Conservation (phyloP, 2,888 invertebrate species). For the Eristalis intricaria region DNA sequence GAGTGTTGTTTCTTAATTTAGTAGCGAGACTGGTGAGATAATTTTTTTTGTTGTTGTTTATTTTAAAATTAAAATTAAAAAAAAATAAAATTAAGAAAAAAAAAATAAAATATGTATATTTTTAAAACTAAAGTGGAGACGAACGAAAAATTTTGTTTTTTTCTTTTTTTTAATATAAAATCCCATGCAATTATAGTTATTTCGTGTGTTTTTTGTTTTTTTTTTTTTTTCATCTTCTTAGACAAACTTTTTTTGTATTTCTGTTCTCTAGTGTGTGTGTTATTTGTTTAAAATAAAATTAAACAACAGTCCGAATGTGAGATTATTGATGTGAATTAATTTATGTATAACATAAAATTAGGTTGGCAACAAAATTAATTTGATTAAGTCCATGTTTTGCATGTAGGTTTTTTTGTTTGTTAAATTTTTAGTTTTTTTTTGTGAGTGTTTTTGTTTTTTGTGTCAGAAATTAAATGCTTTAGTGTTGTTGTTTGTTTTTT, state of each 20-base stretch:
- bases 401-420: neutral
- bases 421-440: neutral
- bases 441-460: slow-evolving; percentile 13
- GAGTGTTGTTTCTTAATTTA: slow-evolving; percentile 44
- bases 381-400: slow-evolving; percentile 38
- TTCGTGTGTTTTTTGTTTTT: slow-evolving; percentile 1
- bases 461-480: slow-evolving; percentile 20
- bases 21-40: slow-evolving; percentile 66
- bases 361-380: neutral
- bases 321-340: slow-evolving; percentile 32
- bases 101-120: neutral
- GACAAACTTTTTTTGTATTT: neutral
- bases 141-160: slow-evolving; percentile 44
- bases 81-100: slow-evolving; percentile 26
- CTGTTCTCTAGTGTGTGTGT: neutral
- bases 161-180: slow-evolving; percentile 11
- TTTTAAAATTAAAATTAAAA: slow-evolving; percentile 34
- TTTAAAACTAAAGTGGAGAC: slow-evolving; percentile 60
- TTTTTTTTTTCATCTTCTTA: neutral
- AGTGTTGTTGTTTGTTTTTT: slow-evolving; percentile 30
- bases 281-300: neutral
- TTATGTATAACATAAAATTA: slow-evolving; percentile 51
- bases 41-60: slow-evolving; percentile 16
- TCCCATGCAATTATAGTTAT: slow-evolving; percentile 27
- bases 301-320: slow-evolving; percentile 38